Evolutionary conservation across 2,888 invertebrate genomes (phyloP), one percentile per base, ranked within the genome.

Genomic region (Amitus sp.): DNA sequence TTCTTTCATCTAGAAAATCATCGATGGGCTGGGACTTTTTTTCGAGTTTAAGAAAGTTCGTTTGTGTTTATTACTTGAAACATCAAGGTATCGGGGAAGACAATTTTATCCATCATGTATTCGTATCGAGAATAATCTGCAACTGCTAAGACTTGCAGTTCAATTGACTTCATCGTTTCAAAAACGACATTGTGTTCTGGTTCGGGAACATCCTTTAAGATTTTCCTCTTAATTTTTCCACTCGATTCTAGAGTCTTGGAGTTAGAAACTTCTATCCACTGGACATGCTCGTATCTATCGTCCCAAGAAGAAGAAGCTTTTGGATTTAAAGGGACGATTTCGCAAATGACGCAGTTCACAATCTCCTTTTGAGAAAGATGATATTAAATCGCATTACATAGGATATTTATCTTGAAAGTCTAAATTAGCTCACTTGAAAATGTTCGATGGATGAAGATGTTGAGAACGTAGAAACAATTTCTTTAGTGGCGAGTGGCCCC

Each of bases 31-130:
- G 7, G 23, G 23, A 23, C 3, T 39, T 34, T 34, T 34, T 5
- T 2, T 34, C 10, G 6, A 34, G 34, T 34, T 5, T 12, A 4
- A n/a, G 23, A 37, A 15, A 43, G 28, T 28, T 28, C 19, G 20
- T 20, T 10, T 15, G 19, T 2, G 20, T 12, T 13, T 30, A 27
- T 51, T 39, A 85, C 85, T 76, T 84, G 82, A 53, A 82, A 87
- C 71, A 88, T 85, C 65, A 86, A 85, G 0, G 88, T 88, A 65
- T 88, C 87, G 2, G 77, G 78, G 58, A 89, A 82, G 43, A 71
- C 45, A 15, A 85, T 83, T 42, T 85, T 82, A 2, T 76, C 66
- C n/a, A 85, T 72, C 1, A 78, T 70, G 63, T 85, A 85, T 1
- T 64, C 61, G 65, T 85, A 88, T 68, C 83, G 83, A 0, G 86